A percentile compares a stretch with the other conserved stretches of the same genome.
Evolutionary conservation across 1,140 invertebrate species (phyloP).

Genomic region (Plodia interpunctella): DNA sequence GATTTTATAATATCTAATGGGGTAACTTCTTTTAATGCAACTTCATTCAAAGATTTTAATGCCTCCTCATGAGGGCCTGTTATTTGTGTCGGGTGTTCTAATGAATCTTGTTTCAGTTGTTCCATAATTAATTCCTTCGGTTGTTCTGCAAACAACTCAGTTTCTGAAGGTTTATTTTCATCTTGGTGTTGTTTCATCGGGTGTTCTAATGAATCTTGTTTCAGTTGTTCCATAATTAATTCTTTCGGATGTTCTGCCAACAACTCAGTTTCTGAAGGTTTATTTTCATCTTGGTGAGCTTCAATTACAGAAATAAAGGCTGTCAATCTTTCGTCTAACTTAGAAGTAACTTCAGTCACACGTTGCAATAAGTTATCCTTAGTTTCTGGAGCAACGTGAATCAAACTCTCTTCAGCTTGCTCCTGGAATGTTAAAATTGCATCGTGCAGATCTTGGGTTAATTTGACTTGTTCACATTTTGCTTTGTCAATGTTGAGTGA

Average conservation of each 20-base stretch:
- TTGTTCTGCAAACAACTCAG: not conserved
- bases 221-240: not conserved
- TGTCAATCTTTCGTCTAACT: not conserved
- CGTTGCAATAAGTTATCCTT: not conserved
- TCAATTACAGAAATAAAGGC: not conserved
- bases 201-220: too few species aligned
- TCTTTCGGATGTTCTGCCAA: not conserved
- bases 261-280: not conserved
- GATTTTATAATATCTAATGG: too few species aligned
- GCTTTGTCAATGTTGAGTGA: not conserved
- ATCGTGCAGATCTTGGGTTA: constrained; percentile 20
- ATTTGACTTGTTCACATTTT: constrained; percentile 16
- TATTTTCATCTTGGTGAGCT: not conserved
- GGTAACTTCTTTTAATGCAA: too few species aligned
- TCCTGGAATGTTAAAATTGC: constrained; percentile 19
- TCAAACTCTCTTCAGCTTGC: constrained; percentile 20
- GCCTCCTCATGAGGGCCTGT: too few species aligned
- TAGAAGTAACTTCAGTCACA: not conserved
- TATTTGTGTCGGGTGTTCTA: too few species aligned
- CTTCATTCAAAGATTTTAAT: too few species aligned
- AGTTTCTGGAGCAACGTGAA: not conserved
- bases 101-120: too few species aligned
- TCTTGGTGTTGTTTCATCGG: too few species aligned
- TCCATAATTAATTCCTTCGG: not conserved
- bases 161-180: not conserved